Conservation (phyloP, 2,797 vertebrate genomes). For the Phoeniculus purpureus region DNA sequence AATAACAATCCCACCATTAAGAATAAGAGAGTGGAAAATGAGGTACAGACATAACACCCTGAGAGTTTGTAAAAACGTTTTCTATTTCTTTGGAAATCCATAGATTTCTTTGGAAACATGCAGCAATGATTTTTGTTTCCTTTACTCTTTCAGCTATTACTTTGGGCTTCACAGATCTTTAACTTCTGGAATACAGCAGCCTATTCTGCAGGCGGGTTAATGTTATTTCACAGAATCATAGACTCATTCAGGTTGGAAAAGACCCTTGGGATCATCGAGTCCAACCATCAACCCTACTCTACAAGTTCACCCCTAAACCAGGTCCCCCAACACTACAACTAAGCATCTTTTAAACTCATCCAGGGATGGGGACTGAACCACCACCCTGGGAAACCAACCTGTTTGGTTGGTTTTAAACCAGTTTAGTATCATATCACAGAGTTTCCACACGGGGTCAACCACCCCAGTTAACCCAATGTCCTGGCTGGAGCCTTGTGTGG, state of each 20-base stretch:
- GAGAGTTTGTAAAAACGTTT: neutral
- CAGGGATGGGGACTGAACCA: too few species aligned
- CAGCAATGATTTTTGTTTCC: neutral
- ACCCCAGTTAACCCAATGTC: neutral
- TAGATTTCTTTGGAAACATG: neutral
- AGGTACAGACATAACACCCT: neutral
- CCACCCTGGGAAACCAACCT: too few species aligned
- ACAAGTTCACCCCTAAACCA: too few species aligned
- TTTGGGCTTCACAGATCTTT: neutral
- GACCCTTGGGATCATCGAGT: too few species aligned
- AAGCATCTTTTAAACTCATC: too few species aligned
- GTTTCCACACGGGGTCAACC: neutral
- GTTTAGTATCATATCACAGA: neutral
- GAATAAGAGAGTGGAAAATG: neutral
- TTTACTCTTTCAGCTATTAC: neutral
- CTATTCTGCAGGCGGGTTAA: neutral
- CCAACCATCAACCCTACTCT: too few species aligned
- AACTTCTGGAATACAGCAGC: neutral
- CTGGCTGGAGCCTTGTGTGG: fast-evolving
- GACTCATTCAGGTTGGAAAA: too few species aligned
- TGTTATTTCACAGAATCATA: neutral
- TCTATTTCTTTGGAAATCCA: neutral
- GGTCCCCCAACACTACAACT: too few species aligned
- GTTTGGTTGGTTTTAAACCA: neutral
- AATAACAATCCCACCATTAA: neutral